Percentiles rank a stretch among this genome's conserved stretches.
Evolutionary conservation across 2,113 vertebrate species (phyloP).

Genomic region (Ceuthmochares aereus): DNA sequence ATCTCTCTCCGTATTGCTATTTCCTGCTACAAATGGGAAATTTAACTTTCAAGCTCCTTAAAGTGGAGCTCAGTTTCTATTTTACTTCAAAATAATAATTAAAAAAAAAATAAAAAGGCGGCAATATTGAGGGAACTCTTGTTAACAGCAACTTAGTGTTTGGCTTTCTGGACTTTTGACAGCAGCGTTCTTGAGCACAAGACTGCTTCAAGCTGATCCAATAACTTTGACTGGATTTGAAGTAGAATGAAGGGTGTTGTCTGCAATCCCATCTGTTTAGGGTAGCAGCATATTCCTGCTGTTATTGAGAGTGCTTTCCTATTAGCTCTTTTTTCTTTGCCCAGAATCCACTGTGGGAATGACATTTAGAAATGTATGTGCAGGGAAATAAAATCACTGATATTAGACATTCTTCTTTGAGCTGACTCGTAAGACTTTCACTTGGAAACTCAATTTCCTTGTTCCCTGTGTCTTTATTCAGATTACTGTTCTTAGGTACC

Average conservation of each 20-base stretch:
- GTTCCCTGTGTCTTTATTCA: not conserved
- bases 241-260: not conserved
- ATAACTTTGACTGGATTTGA: not conserved
- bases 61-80: not conserved
- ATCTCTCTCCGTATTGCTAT: not conserved
- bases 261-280: not conserved
- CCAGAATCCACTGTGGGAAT: not conserved
- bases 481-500: not conserved
- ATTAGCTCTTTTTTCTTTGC: not conserved
- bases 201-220: not conserved
- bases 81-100: not conserved
- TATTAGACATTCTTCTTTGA: not conserved
- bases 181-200: not conserved
- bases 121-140: not conserved
- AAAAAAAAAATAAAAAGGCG: not conserved
- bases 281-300: not conserved
- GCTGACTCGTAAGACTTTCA: not conserved
- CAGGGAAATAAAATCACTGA: not conserved
- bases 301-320: not conserved
- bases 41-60: not conserved
- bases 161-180: not conserved
- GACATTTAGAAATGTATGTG: not conserved
- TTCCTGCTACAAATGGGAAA: not conserved
- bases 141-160: not conserved
- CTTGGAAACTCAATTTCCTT: not conserved